These are phyloP conservation scores for Chaunax sp. DNA, from an alignment of 2,797 vertebrate genomes.

Conservation along the genomic window DNA sequence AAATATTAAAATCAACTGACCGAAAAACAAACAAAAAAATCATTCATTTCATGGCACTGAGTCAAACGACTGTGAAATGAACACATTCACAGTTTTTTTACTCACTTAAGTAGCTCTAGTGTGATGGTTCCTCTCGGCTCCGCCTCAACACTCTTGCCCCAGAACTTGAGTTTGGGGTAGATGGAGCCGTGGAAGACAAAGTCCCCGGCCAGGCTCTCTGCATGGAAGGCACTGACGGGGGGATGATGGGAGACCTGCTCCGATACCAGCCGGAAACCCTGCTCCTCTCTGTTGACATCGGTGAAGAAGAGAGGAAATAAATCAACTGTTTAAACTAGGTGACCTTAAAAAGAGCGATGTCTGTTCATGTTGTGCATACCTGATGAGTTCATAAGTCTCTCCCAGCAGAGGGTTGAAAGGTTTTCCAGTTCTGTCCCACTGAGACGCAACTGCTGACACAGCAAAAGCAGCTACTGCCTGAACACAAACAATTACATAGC, in stretches of 20 bases:
- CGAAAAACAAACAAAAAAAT: too few relatives aligned
- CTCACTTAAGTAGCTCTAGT: conserved; percentile 93
- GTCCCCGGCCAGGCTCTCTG: conserved; percentile 92
- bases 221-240: conserved; percentile 95
- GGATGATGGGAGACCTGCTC: conserved; percentile 99
- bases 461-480: conserved; percentile 96
- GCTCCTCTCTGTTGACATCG: conserved; percentile 86
- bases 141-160: conserved; percentile 98
- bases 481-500: conserved; percentile 8
- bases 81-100: neutral
- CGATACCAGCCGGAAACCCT: conserved; percentile 93
- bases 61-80: neutral
- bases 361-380: conserved; percentile 78
- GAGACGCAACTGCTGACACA: conserved; percentile 96
- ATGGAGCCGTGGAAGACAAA: conserved; percentile 97
- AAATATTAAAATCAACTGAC: too few relatives aligned
- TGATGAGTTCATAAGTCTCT: conserved; percentile 94
- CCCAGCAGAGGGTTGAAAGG: conserved; percentile 97
- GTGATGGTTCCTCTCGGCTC: conserved; percentile 96
- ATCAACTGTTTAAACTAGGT: neutral
- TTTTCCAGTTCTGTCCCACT: conserved; percentile 99
- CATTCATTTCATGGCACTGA: too few relatives aligned
- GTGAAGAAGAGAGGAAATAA: neutral
- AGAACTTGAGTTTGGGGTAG: conserved; percentile 98
- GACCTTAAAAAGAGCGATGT: neutral